phyloP scores from a whole-genome alignment of 2,113 vertebrate genomes.

The Noctilio leporinus region DNA sequence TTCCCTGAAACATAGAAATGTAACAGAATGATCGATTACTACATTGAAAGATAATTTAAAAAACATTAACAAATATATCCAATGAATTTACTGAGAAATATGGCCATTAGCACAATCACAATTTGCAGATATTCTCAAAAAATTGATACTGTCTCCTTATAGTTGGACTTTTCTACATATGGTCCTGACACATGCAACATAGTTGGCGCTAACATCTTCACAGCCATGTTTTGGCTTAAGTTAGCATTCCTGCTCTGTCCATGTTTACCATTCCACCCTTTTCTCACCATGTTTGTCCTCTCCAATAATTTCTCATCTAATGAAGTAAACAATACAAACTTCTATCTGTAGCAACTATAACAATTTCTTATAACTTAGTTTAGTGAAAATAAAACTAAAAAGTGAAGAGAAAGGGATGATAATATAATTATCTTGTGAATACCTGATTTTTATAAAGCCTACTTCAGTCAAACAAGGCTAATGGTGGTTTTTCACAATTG shows the following conservation, averaged over 20 bases:
- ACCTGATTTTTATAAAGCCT: not conserved
- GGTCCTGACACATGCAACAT: not conserved
- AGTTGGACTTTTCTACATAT: not conserved
- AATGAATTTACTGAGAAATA: not conserved
- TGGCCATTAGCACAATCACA: not conserved
- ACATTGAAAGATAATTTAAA: not conserved
- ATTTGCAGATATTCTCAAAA: not conserved
- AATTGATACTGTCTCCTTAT: not conserved
- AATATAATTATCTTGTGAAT: not conserved
- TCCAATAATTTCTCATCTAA: not conserved
- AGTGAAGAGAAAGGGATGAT: not conserved
- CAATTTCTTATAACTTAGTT: not conserved
- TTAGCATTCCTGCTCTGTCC: not conserved
- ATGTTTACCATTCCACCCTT: not conserved
- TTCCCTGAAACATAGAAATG: not conserved
- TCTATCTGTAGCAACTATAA: not conserved
- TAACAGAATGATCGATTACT: conserved; percentile 23
- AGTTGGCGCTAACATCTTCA: not conserved
- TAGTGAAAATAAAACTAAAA: not conserved
- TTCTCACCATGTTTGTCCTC: not conserved
- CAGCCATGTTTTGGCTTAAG: not conserved
- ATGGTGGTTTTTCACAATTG: not conserved
- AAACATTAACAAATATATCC: not conserved
- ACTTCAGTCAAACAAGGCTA: not conserved
- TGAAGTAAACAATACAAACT: not conserved